phyloP scores from a whole-genome alignment of 2,797 vertebrate genomes.

The Cynopterus sphinx region DNA sequence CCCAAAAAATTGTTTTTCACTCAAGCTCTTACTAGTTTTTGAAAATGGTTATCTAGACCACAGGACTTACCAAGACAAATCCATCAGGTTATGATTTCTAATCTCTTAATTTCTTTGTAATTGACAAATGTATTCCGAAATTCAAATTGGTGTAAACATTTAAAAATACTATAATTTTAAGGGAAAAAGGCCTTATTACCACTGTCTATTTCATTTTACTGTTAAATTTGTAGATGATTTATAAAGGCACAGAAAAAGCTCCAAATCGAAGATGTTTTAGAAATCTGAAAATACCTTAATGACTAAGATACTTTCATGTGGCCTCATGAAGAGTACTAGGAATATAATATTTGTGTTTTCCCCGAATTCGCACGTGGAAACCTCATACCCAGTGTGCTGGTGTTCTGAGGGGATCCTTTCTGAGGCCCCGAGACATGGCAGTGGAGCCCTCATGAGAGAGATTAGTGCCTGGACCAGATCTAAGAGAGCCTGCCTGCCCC shows the following conservation, averaged over 20 bases:
- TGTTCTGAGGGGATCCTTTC: fast-evolving
- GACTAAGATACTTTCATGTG: not conserved
- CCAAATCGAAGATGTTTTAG: not conserved
- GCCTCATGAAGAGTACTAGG: not conserved
- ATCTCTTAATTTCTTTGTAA: not conserved
- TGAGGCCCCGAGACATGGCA: too few species aligned
- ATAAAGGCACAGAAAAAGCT: not conserved
- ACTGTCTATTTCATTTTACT: not conserved
- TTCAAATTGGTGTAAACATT: not conserved
- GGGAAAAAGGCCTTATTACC: not conserved
- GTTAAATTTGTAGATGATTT: not conserved
- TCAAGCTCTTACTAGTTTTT: not conserved
- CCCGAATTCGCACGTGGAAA: not conserved
- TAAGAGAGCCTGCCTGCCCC: not conserved
- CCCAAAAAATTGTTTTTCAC: not conserved
- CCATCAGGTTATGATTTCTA: not conserved
- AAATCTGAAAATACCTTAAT: not conserved
- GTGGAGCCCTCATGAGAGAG: not conserved
- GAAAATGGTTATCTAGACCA: not conserved
- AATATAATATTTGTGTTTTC: not conserved
- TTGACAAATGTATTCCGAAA: not conserved
- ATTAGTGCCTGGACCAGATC: not conserved
- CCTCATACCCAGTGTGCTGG: not conserved
- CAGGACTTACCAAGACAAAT: not conserved
- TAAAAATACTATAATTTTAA: not conserved